phyloP scores from a whole-genome alignment of 2,797 vertebrate species.

The Megalops cyprinoides region DNA sequence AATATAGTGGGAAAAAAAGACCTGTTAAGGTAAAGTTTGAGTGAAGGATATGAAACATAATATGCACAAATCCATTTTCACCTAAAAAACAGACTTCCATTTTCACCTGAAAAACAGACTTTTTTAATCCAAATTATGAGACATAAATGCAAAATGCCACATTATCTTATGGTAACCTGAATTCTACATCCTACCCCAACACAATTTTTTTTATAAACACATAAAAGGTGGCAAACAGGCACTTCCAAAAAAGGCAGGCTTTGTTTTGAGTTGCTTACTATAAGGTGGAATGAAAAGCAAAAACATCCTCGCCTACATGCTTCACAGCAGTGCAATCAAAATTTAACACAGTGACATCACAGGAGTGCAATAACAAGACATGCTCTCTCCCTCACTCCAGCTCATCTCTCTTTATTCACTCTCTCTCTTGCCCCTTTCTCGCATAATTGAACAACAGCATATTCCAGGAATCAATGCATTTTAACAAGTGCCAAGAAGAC shows the following conservation, averaged over 20 bases:
- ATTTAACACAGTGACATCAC: background rate
- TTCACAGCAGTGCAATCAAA: background rate
- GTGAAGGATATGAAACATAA: no score
- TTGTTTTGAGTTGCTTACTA: background rate
- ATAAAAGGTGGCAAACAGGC: no score
- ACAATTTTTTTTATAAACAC: no score
- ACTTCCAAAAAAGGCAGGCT: background rate
- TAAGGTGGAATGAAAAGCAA: background rate
- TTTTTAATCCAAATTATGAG: background rate
- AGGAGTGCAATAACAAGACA: no score
- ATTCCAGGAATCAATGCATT: conserved; percentile 1
- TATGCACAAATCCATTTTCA: no score
- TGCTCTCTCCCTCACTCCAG: background rate
- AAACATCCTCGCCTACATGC: background rate
- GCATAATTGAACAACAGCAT: background rate
- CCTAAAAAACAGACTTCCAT: no score
- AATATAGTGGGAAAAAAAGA: no score
- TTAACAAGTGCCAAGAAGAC: background rate
- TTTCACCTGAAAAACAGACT: no score
- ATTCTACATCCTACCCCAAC: background rate
- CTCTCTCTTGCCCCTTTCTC: background rate
- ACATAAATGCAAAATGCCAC: background rate
- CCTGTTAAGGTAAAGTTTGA: no score
- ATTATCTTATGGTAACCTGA: background rate
- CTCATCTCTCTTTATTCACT: background rate